Conservation (phyloP, 2,113 vertebrate genomes). For the Eidolon helvum region DNA sequence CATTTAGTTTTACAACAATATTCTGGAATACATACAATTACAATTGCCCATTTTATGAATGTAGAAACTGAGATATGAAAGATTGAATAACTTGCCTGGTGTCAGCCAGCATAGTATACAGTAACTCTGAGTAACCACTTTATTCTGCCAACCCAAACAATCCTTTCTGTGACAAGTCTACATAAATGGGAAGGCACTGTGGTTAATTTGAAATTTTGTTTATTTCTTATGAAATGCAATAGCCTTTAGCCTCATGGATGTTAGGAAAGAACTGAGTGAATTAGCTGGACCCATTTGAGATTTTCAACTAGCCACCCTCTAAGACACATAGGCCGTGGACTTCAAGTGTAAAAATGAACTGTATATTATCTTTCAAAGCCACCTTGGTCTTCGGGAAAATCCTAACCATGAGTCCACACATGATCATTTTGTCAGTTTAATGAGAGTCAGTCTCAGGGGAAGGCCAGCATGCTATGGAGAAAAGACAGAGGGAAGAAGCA, state of each 20-base stretch:
- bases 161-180: conserved; percentile 21
- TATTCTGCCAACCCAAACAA: conserved; percentile 58
- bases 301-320: conserved; percentile 57
- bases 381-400: conserved; percentile 78
- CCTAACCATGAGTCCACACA: conserved; percentile 59
- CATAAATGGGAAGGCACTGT: conserved; percentile 40
- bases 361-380: conserved; percentile 77
- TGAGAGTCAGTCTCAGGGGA: conserved; percentile 78
- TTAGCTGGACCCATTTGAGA: conserved; percentile 47
- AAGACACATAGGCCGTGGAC: not conserved
- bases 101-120: not conserved
- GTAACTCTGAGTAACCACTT: conserved; percentile 5
- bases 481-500: conserved; percentile 71
- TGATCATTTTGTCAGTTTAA: conserved; percentile 75
- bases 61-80: conserved; percentile 26
- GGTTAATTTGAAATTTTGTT: conserved; percentile 69
- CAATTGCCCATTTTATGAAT: not conserved
- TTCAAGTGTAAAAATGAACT: conserved; percentile 69
- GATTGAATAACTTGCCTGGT: not conserved
- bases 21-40: not conserved
- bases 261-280: conserved; percentile 49
- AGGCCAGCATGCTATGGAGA: conserved; percentile 63
- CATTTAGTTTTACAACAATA: not conserved
- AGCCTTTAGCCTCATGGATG: conserved; percentile 52
- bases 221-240: conserved; percentile 73